Conservation (phyloP, 2,888 invertebrate species). For the Limnephilus marmoratus region DNA sequence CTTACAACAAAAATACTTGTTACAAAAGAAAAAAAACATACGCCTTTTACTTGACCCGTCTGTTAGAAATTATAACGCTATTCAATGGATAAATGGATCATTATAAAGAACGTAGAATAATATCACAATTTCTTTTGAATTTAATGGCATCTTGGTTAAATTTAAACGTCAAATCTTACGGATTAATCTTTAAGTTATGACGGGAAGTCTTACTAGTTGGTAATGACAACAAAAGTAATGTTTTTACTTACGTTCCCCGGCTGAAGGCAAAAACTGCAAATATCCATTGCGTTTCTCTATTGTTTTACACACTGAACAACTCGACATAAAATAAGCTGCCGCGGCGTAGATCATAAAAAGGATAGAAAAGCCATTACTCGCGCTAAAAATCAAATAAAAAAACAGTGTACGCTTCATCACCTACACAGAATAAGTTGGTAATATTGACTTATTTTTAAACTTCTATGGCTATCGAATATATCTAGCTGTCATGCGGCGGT, state of each 20-base stretch:
- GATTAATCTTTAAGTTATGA: constrained; percentile 27
- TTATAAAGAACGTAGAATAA: background rate
- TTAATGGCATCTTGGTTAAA: constrained; percentile 24
- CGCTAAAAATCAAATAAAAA: constrained; percentile 65
- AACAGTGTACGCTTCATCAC: constrained; percentile 64
- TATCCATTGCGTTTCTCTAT: constrained; percentile 67
- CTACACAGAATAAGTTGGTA: constrained; percentile 57
- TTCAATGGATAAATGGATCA: background rate
- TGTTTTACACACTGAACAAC: constrained; percentile 48
- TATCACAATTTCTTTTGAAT: background rate
- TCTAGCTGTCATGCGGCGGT: constrained; percentile 36
- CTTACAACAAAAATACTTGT: constrained; percentile 45
- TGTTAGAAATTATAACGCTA: constrained; percentile 1
- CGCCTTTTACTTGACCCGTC: constrained; percentile 49
- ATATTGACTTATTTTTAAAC: constrained; percentile 42
- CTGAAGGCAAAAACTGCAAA: constrained; percentile 75
- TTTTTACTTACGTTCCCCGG: constrained; percentile 74
- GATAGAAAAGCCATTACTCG: constrained; percentile 62
- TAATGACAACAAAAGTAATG: constrained; percentile 68
- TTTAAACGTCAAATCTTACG: constrained; percentile 28
- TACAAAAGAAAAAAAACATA: constrained; percentile 54
- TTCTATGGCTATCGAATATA: constrained; percentile 46
- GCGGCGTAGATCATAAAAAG: constrained; percentile 62
- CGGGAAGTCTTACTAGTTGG: constrained; percentile 50
- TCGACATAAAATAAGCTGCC: constrained; percentile 51